Percentiles rank a stretch among this genome's conserved stretches.
phyloP scores from a whole-genome alignment of 2,888 invertebrate species.

The Lasioglossum lativentre region DNA sequence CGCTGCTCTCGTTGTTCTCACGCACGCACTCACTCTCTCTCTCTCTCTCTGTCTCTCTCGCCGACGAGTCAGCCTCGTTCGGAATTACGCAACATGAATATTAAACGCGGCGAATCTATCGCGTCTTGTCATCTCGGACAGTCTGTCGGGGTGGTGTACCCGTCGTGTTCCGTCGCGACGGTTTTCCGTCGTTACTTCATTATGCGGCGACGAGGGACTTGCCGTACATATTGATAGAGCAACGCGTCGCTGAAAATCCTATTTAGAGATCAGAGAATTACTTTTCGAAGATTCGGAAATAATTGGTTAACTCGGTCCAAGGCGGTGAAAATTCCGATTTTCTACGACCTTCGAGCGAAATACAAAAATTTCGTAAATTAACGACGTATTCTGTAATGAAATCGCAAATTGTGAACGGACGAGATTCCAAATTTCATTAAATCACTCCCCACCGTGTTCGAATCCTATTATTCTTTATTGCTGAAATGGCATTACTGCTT shows the following conservation, averaged over 20 bases:
- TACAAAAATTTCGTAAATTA: too few relatives aligned
- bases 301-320: neutral
- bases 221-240: neutral
- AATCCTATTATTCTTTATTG: neutral
- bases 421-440: neutral
- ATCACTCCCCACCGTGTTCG: neutral
- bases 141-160: slow-evolving; percentile 12
- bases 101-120: slow-evolving; percentile 59
- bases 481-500: neutral
- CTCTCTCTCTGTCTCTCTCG: neutral
- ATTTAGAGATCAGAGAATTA: neutral
- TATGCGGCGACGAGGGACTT: neutral
- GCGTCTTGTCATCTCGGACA: slow-evolving; percentile 57
- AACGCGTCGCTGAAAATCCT: neutral
- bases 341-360: too few relatives aligned
- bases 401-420: neutral
- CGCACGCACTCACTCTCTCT: neutral
- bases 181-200: slow-evolving; percentile 8
- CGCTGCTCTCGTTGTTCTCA: neutral
- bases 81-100: slow-evolving; percentile 63
- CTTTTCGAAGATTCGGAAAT: neutral
- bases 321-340: neutral
- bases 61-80: slow-evolving; percentile 30
- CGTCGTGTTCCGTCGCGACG: slow-evolving; percentile 28
- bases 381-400: too few relatives aligned